A percentile compares a stretch with the other conserved stretches of the same genome.
These are phyloP conservation scores for Megamerina dolium DNA, from an alignment of 2,888 invertebrate genomes.

Conservation along the genomic window DNA sequence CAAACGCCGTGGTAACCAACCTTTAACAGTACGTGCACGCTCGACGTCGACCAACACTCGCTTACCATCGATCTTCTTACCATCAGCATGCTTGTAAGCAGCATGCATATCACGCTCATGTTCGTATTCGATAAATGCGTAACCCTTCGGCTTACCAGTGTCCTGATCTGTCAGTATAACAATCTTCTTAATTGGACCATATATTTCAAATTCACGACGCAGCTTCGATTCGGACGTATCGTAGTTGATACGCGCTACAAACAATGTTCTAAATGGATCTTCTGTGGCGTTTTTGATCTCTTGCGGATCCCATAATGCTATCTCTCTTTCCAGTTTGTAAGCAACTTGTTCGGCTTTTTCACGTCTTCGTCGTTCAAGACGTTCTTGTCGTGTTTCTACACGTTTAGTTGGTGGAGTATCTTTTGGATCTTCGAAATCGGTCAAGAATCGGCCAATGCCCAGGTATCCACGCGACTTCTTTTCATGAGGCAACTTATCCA, in stretches of 20 bases:
- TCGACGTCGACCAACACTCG: constrained; percentile 98
- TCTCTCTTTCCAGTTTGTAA: constrained; percentile 96
- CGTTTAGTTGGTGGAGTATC: constrained; percentile 94
- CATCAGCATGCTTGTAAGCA: constrained; percentile 99
- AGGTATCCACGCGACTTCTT: constrained; percentile 88
- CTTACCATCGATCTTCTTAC: constrained; percentile 99
- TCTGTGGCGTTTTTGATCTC: constrained; percentile 70
- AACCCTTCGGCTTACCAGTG: constrained; percentile 91
- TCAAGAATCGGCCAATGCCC: constrained; percentile 79
- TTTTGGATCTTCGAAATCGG: constrained; percentile 91
- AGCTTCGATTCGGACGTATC: constrained; percentile 98
- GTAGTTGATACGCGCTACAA: constrained; percentile 95
- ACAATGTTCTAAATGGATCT: constrained; percentile 96
- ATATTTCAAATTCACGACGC: constrained; percentile 94
- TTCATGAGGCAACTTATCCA: constrained; percentile 91
- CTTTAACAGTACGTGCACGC: constrained; percentile 95
- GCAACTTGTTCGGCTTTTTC: constrained; percentile 92
- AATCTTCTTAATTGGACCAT: constrained; percentile 97
- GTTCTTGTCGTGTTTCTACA: constrained; percentile 92
- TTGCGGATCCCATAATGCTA: constrained; percentile 93
- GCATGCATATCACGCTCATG: constrained; percentile 99
- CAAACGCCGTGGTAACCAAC: constrained; percentile 93
- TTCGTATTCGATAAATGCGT: constrained; percentile 99
- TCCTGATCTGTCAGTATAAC: constrained; percentile 79
- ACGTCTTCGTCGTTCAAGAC: constrained; percentile 77